Evolutionary conservation across 1,140 invertebrate genomes (phyloP).

Genomic region (Hycleus cichorii): DNA sequence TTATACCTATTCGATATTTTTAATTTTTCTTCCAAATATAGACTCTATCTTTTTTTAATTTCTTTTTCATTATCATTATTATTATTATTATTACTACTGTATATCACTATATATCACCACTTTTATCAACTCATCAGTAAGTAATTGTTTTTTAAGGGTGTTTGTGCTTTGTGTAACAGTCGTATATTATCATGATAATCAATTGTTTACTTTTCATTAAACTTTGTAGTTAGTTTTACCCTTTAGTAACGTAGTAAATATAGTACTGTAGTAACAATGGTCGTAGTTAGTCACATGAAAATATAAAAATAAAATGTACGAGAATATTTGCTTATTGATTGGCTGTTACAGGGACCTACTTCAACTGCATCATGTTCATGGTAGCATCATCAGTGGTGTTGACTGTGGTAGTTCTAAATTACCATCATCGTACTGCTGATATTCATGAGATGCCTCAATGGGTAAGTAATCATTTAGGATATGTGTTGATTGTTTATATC

Average conservation of each 20-base stretch:
- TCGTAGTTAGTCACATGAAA: slow-evolving; percentile 12
- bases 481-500: background rate
- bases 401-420: slow-evolving; percentile 96
- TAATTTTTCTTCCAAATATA: no score
- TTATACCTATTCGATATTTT: no score
- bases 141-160: background rate
- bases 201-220: slow-evolving; percentile 11
- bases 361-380: slow-evolving; percentile 99
- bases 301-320: slow-evolving; percentile 2
- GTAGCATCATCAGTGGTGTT: slow-evolving; percentile 96
- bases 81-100: no score
- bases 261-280: slow-evolving; percentile 5
- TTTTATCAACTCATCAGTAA: no score
- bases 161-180: slow-evolving; percentile 27
- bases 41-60: no score
- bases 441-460: slow-evolving; percentile 95
- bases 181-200: slow-evolving; percentile 18
- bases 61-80: no score
- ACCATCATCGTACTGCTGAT: slow-evolving; percentile 94
- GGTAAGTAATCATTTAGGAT: slow-evolving; percentile 57
- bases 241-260: slow-evolving; percentile 10
- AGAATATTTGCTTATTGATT: slow-evolving; percentile 2
- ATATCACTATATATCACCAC: no score
- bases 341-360: slow-evolving; percentile 82
- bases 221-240: slow-evolving; percentile 2